Percentiles rank a stretch among this genome's conserved stretches.
Conservation (phyloP, 2,888 invertebrate genomes). For the Tetrapedia diversipes region DNA sequence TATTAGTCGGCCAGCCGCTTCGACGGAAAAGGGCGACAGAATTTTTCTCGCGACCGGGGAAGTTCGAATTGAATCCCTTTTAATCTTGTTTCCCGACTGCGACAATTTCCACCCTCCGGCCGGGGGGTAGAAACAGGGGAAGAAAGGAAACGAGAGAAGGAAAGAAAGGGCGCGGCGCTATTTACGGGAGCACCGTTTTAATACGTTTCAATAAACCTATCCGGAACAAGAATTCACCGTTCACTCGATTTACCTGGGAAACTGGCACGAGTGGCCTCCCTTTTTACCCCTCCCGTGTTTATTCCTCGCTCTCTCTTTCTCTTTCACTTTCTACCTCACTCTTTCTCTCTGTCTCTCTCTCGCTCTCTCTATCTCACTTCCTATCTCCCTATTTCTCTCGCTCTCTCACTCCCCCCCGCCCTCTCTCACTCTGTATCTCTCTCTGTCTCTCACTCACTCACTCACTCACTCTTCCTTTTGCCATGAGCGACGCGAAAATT, state of each 20-base stretch:
- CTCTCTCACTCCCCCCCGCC: too few species aligned
- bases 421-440: not conserved
- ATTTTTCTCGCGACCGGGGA: not conserved
- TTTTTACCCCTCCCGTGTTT: not conserved
- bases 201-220: conserved; percentile 41
- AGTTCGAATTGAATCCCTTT: conserved; percentile 24
- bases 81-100: conserved; percentile 21
- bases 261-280: conserved; percentile 10
- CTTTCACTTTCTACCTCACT: not conserved
- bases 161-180: not conserved
- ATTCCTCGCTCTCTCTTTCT: not conserved
- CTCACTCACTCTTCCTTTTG: too few species aligned
- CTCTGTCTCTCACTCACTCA: too few species aligned
- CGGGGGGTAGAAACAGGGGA: not conserved
- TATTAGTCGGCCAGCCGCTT: conserved; percentile 11
- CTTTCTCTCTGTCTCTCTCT: not conserved
- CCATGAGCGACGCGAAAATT: not conserved
- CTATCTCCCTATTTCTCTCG: too few species aligned
- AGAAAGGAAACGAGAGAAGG: not conserved
- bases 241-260: conserved; percentile 20
- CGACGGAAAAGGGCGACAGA: not conserved
- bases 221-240: conserved; percentile 20
- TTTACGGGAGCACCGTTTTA: conserved; percentile 31
- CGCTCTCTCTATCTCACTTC: too few species aligned
- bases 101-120: conserved; percentile 5